Conservation (phyloP, 1,140 invertebrate species). For the Diploscapter pachys region DNA sequence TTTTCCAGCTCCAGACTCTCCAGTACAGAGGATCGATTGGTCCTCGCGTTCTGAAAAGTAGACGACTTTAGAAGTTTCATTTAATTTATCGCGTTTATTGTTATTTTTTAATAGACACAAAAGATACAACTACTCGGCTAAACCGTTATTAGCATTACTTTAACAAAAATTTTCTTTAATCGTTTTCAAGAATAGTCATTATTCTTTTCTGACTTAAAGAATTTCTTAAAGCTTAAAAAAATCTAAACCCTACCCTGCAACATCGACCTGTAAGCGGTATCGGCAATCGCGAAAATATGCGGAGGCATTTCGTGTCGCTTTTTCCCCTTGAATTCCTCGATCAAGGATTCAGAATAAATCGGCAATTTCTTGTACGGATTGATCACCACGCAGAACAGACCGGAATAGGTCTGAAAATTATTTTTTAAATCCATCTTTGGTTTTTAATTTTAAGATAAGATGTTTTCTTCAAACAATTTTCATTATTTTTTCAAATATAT, state of each 20-base stretch:
- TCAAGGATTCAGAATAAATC: slow-evolving; percentile 93
- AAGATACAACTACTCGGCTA: too few relatives aligned
- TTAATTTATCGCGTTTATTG: too few relatives aligned
- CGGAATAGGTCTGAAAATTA: slow-evolving; percentile 88
- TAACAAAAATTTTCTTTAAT: too few relatives aligned
- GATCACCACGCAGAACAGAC: slow-evolving; percentile 96
- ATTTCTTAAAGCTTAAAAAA: neutral
- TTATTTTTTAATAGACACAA: too few relatives aligned
- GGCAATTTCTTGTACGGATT: slow-evolving; percentile 98
- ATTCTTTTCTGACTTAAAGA: neutral
- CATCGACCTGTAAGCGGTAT: slow-evolving; percentile 96
- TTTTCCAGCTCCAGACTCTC: slow-evolving; percentile 35
- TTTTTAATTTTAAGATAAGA: neutral
- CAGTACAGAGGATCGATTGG: slow-evolving; percentile 33
- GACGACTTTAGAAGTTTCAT: neutral
- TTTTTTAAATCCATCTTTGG: slow-evolving; percentile 30
- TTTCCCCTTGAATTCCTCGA: slow-evolving; percentile 98
- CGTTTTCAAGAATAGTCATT: neutral
- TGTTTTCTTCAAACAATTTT: neutral
- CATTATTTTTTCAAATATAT: slow-evolving; percentile 61
- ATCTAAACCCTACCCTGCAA: slow-evolving; percentile 78
- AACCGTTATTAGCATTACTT: too few relatives aligned
- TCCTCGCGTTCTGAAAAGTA: slow-evolving; percentile 71
- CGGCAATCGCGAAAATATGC: slow-evolving; percentile 98
- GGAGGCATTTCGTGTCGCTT: slow-evolving; percentile 98